A percentile compares a stretch with the other conserved stretches of the same genome.
Conservation (phyloP, 2,888 invertebrate species). For the Timema podura region DNA sequence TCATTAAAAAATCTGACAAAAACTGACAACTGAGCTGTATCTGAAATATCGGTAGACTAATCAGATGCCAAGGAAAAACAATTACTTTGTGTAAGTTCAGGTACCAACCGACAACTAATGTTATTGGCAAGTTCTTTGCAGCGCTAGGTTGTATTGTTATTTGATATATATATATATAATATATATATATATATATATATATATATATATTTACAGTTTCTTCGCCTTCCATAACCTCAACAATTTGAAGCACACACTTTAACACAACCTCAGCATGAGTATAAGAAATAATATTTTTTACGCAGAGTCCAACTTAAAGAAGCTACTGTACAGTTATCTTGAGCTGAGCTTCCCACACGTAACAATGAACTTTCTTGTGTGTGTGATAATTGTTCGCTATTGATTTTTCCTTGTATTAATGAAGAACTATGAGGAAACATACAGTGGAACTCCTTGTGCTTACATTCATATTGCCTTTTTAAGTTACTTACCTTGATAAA, state of each 20-base stretch:
- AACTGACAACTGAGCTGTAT: background rate
- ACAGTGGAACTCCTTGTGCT: background rate
- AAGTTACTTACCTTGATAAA: background rate
- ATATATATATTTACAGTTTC: no score
- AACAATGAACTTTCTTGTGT: background rate
- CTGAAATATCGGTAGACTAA: background rate
- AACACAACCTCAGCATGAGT: background rate
- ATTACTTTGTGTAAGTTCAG: constrained; percentile 12
- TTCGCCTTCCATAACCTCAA: background rate
- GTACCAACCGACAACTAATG: background rate
- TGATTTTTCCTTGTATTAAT: background rate
- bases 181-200: no score
- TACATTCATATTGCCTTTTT: constrained; percentile 1
- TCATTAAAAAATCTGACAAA: constrained; percentile 3
- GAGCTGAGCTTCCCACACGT: background rate
- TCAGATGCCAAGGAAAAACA: background rate
- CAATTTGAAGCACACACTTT: constrained; percentile 8
- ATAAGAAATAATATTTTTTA: background rate
- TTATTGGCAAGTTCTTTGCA: constrained; percentile 9
- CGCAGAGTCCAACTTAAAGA: constrained; percentile 1
- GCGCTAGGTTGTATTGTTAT: background rate
- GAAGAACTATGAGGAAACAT: background rate
- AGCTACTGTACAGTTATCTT: background rate
- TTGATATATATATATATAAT: no score
- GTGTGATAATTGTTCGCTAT: background rate